phyloP scores from a whole-genome alignment of 2,113 vertebrate genomes.

The Mugil cephalus region DNA sequence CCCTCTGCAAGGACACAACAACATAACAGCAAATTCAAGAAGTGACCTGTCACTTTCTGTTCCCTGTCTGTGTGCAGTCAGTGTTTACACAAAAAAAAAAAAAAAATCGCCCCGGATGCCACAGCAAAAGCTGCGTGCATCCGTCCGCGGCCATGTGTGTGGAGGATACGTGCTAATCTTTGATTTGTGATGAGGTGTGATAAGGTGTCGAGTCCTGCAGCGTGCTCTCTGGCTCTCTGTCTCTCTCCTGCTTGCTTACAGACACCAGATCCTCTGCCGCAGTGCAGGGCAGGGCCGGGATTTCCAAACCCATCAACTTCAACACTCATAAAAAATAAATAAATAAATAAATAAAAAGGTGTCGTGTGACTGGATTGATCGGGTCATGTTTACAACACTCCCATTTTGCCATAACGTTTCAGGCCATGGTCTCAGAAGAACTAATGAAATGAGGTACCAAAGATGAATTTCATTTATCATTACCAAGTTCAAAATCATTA shows the following conservation, averaged over 20 bases:
- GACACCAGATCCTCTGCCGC: constrained; percentile 80
- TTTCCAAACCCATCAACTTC: constrained; percentile 74
- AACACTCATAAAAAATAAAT: constrained; percentile 48
- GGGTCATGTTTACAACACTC: constrained; percentile 6
- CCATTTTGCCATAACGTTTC: background rate
- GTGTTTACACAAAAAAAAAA: background rate
- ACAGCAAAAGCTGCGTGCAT: background rate
- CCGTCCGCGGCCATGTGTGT: constrained; percentile 41
- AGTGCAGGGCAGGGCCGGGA: constrained; percentile 80
- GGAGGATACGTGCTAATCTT: constrained; percentile 62
- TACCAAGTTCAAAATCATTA: background rate
- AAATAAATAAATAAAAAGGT: no score
- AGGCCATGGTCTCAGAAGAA: background rate
- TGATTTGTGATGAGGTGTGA: constrained; percentile 75
- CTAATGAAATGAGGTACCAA: background rate
- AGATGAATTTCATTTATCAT: background rate
- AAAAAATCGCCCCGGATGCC: background rate
- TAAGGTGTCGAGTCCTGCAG: constrained; percentile 74
- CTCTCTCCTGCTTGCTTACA: constrained; percentile 30
- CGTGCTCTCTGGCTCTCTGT: constrained; percentile 18
- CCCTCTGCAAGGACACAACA: constrained; percentile 33
- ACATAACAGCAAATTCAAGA: constrained; percentile 26
- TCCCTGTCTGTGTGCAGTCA: background rate
- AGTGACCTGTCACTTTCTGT: constrained; percentile 14
- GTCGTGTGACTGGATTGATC: constrained; percentile 10